A percentile compares a stretch with the other conserved stretches of the same genome.
phyloP scores from a whole-genome alignment of 2,888 invertebrate species.

The Agriopis marginaria region DNA sequence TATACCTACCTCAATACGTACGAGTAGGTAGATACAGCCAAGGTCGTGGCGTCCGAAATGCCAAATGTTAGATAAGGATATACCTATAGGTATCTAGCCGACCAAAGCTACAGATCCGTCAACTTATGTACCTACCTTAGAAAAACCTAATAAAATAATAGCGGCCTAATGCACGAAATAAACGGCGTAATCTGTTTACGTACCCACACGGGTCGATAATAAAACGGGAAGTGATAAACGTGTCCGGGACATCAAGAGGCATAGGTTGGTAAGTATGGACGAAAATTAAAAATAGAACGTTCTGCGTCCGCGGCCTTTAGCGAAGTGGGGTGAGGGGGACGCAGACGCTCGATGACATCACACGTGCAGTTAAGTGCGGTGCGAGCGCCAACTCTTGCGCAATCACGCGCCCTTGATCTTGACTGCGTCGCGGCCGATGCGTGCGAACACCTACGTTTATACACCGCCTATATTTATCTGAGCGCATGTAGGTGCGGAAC shows the following conservation, averaged over 20 bases:
- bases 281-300: slow-evolving; percentile 75
- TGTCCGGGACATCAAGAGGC: slow-evolving; percentile 17
- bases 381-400: slow-evolving; percentile 85
- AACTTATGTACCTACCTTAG: background rate
- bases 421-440: slow-evolving; percentile 85
- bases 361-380: slow-evolving; percentile 82
- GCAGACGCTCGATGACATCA: slow-evolving; percentile 82
- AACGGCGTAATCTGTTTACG: background rate
- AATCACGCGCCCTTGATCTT: slow-evolving; percentile 86
- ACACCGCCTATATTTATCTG: slow-evolving; percentile 79
- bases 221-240: slow-evolving; percentile 42
- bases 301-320: slow-evolving; percentile 78
- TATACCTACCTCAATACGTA: slow-evolving; percentile 40
- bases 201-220: slow-evolving; percentile 8
- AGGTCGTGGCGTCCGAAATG: slow-evolving; percentile 39
- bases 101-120: slow-evolving; percentile 15
- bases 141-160: background rate
- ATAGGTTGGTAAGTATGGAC: slow-evolving; percentile 37
- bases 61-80: slow-evolving; percentile 32
- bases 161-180: background rate
- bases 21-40: slow-evolving; percentile 20
- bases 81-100: slow-evolving; percentile 2
- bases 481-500: slow-evolving; percentile 77
- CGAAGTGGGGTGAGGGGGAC: slow-evolving; percentile 59
- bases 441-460: slow-evolving; percentile 72